Conservation (phyloP, 2,888 invertebrate genomes). For the Netelia inedita region DNA sequence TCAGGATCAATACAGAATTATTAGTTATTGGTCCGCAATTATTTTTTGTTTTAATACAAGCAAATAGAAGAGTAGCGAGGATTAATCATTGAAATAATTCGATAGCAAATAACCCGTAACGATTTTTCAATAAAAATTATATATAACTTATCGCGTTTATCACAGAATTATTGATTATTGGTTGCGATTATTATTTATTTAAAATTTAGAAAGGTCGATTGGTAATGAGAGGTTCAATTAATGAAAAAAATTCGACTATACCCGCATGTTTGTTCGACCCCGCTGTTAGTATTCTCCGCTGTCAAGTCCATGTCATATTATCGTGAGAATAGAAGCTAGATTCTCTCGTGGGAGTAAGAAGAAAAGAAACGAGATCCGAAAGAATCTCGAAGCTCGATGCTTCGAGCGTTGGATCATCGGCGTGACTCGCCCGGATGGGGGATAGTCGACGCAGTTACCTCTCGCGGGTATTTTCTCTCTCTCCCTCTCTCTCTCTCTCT, state of each 20-base stretch:
- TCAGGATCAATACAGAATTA: too few species aligned
- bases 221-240: slow-evolving; percentile 32
- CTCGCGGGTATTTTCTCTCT: not conserved
- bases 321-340: slow-evolving; percentile 42
- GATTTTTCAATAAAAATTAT: too few species aligned
- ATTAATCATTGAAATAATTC: too few species aligned
- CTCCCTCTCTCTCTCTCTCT: not conserved
- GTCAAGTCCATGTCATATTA: slow-evolving; percentile 51
- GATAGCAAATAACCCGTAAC: too few species aligned
- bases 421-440: slow-evolving; percentile 47
- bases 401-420: slow-evolving; percentile 61
- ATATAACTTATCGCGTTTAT: too few species aligned
- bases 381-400: slow-evolving; percentile 32
- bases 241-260: not conserved
- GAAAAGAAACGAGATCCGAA: slow-evolving; percentile 28
- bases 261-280: slow-evolving; percentile 21
- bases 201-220: not conserved
- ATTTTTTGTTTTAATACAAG: too few species aligned
- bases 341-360: slow-evolving; percentile 54
- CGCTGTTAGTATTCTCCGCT: not conserved
- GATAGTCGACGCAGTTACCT: not conserved
- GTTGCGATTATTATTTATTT: not conserved
- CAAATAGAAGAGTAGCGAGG: too few species aligned
- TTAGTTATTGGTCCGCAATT: too few species aligned
- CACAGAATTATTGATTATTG: not conserved